Evolutionary conservation across 92 coral and sea anemone species (phyloP).

Genomic region (Epizoanthus ramosus): DNA sequence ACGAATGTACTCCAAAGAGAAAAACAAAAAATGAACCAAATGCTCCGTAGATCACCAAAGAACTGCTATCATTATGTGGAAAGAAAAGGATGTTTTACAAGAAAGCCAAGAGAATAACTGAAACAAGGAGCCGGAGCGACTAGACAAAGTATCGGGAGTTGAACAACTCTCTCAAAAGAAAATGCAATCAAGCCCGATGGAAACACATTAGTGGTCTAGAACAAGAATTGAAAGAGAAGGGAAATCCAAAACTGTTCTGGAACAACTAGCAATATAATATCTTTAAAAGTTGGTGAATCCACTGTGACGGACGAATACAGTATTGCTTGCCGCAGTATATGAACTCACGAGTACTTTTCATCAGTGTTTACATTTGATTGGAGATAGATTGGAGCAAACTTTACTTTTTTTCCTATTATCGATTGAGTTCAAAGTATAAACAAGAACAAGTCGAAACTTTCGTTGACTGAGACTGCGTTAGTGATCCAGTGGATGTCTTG

Average conservation of each 20-base stretch:
- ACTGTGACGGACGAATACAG: conserved; percentile 47
- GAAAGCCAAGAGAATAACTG: conserved; percentile 35
- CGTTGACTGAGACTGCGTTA: no score
- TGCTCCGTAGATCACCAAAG: conserved; percentile 64
- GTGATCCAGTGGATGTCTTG: no score
- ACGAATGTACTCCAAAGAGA: conserved; percentile 55
- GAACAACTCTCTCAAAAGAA: conserved; percentile 36
- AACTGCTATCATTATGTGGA: conserved; percentile 44
- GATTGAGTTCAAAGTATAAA: no score
- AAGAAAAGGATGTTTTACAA: conserved; percentile 50
- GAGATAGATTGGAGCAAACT: no score
- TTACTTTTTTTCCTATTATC: no score
- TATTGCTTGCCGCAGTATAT: conserved; percentile 45
- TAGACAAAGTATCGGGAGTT: conserved; percentile 33
- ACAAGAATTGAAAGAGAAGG: conserved; percentile 19
- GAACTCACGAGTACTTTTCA: conserved; percentile 55
- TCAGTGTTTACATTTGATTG: no score
- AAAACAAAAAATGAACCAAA: conserved; percentile 31
- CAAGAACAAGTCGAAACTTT: no score
- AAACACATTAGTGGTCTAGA: conserved; percentile 28
- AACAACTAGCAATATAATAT: conserved; percentile 40
- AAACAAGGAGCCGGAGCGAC: conserved; percentile 7
- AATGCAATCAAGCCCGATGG: conserved; percentile 41
- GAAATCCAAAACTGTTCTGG: conserved; percentile 34
- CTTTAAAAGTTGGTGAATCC: conserved; percentile 43